Percentiles rank a stretch among this genome's conserved stretches.
phyloP scores from a whole-genome alignment of 2,797 vertebrate species.

The Spheniscus humboldti region DNA sequence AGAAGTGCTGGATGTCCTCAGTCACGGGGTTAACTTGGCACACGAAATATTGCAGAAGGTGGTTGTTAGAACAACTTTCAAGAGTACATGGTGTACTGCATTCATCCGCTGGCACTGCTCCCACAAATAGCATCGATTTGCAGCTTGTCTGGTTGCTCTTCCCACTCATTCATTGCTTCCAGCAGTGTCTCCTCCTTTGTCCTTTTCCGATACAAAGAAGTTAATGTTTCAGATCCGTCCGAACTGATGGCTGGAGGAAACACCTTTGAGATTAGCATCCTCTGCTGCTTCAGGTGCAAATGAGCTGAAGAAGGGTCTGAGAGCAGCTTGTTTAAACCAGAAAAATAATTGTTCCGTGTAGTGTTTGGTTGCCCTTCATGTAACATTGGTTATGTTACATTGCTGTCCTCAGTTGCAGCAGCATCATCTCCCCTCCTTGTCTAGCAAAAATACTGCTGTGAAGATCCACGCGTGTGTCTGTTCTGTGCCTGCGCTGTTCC shows the following conservation, averaged over 20 bases:
- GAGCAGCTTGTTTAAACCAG: background rate
- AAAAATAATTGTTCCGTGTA: fast-evolving
- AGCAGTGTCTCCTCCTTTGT: conserved; percentile 45
- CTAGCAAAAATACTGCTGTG: background rate
- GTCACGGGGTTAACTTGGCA: conserved; percentile 24
- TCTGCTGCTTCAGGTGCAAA: background rate
- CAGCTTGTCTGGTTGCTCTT: conserved; percentile 49
- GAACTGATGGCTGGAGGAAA: background rate
- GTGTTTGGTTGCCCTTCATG: background rate
- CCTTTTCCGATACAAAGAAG: background rate
- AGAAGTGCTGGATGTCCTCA: conserved; percentile 11
- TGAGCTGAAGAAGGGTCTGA: background rate
- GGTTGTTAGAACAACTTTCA: background rate
- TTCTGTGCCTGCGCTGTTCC: background rate
- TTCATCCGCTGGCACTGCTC: conserved; percentile 1
- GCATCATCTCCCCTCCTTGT: background rate
- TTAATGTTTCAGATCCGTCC: background rate
- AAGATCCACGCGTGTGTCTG: fast-evolving
- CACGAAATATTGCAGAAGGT: conserved; percentile 13
- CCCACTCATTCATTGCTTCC: conserved; percentile 51
- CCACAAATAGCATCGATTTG: conserved; percentile 23
- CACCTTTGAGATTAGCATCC: background rate
- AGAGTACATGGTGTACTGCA: conserved; percentile 37
- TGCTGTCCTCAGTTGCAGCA: background rate
- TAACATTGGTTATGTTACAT: background rate